Evolutionary conservation across 2,113 vertebrate genomes (phyloP).

Genomic region (Nyctereutes procyonoides): DNA sequence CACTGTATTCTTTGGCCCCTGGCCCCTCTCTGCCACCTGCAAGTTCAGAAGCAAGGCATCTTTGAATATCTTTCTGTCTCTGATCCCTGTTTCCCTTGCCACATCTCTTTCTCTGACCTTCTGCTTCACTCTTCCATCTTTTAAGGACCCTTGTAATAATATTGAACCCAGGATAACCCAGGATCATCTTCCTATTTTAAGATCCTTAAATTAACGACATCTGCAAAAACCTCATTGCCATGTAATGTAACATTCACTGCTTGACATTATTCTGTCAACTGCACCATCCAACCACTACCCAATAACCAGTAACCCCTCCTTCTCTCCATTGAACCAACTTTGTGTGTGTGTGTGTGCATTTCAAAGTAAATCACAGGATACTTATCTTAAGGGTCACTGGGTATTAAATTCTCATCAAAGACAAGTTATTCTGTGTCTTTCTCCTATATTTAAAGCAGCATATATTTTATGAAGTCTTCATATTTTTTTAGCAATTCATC

Average conservation of each 20-base stretch:
- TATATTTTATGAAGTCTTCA: not conserved
- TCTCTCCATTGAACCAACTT: not conserved
- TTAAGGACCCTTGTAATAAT: not conserved
- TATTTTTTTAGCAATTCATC: not conserved
- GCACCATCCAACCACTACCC: no score
- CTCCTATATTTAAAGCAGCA: not conserved
- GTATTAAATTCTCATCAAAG: not conserved
- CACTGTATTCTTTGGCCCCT: not conserved
- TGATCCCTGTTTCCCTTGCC: not conserved
- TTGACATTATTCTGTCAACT: not conserved
- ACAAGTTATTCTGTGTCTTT: not conserved
- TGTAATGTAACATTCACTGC: not conserved
- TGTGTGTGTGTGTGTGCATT: not conserved
- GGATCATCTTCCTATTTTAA: not conserved
- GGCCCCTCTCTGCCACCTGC: not conserved
- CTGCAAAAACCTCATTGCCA: not conserved
- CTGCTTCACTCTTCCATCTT: not conserved
- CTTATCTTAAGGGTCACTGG: not conserved
- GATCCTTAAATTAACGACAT: not conserved
- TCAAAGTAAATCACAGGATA: not conserved
- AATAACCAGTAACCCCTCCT: not conserved
- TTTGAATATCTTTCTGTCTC: not conserved
- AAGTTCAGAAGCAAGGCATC: rapidly evolving
- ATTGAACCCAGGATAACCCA: not conserved
- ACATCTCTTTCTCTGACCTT: not conserved